Conservation (phyloP, 2,113 vertebrate genomes). For the Coturnix japonica region DNA sequence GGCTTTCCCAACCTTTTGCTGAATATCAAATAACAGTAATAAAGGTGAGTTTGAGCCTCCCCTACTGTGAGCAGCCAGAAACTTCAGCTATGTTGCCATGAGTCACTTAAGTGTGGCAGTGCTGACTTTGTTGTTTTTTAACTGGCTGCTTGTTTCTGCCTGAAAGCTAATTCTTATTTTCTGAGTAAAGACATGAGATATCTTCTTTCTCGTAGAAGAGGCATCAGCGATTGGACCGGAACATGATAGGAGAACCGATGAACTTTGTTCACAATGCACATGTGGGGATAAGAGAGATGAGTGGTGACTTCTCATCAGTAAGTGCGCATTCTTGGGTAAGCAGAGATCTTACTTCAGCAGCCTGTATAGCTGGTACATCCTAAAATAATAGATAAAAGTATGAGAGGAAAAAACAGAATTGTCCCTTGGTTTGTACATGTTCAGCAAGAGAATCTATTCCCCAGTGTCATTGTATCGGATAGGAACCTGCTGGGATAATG, state of each 20-base stretch:
- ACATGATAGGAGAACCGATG: conserved; percentile 92
- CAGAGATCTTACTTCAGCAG: background rate
- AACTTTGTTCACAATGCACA: conserved; percentile 93
- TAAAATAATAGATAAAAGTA: background rate
- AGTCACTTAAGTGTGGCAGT: background rate
- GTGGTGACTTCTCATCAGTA: conserved; percentile 79
- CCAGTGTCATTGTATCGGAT: background rate
- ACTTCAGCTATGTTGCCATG: background rate
- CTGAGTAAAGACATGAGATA: background rate
- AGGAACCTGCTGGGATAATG: background rate
- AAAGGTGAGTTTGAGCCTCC: background rate
- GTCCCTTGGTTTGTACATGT: background rate
- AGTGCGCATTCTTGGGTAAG: conserved; percentile 28
- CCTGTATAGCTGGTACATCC: background rate
- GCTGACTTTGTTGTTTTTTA: background rate
- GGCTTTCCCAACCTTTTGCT: background rate
- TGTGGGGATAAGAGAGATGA: conserved; percentile 87
- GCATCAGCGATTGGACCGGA: conserved; percentile 85
- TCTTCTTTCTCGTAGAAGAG: conserved; percentile 75
- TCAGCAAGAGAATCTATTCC: background rate
- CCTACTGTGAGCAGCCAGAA: background rate
- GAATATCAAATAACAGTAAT: background rate
- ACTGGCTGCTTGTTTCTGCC: background rate
- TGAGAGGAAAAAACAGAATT: background rate
- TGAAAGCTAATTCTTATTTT: background rate